These are phyloP conservation scores for Neoitamus cyanurus DNA, from an alignment of 2,888 invertebrate species.

Conservation along the genomic window DNA sequence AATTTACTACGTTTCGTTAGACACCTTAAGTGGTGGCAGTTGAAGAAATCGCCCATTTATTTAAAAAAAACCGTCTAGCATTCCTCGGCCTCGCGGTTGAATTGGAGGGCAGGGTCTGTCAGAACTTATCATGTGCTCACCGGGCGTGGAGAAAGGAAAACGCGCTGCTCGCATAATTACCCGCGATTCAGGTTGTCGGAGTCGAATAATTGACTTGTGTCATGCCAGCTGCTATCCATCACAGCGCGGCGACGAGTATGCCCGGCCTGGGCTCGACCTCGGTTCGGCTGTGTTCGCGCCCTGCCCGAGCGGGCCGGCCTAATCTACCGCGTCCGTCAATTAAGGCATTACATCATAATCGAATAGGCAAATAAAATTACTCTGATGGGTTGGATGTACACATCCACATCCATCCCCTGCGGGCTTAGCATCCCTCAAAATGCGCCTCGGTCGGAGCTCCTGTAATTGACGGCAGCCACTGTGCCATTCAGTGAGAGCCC, in stretches of 20 bases:
- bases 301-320: background rate
- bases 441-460: background rate
- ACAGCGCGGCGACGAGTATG: background rate
- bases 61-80: background rate
- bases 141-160: slow-evolving; percentile 39
- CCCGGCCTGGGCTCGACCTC: background rate
- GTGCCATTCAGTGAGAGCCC: background rate
- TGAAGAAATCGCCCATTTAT: slow-evolving; percentile 25
- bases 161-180: slow-evolving; percentile 43
- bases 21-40: slow-evolving; percentile 30
- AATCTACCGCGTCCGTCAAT: slow-evolving; percentile 42
- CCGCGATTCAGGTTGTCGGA: slow-evolving; percentile 42
- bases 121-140: slow-evolving; percentile 37
- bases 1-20: slow-evolving; percentile 42
- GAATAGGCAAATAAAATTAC: slow-evolving; percentile 49
- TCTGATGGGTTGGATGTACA: background rate
- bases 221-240: slow-evolving; percentile 40
- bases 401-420: slow-evolving; percentile 3
- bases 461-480: slow-evolving; percentile 4
- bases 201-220: slow-evolving; percentile 47
- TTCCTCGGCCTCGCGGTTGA: background rate
- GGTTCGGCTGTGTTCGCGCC: background rate
- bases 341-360: slow-evolving; percentile 52
- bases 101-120: background rate
- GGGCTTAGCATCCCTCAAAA: slow-evolving; percentile 8